Conservation (phyloP, 2,797 vertebrate genomes). For the Pelobates cultripes region DNA sequence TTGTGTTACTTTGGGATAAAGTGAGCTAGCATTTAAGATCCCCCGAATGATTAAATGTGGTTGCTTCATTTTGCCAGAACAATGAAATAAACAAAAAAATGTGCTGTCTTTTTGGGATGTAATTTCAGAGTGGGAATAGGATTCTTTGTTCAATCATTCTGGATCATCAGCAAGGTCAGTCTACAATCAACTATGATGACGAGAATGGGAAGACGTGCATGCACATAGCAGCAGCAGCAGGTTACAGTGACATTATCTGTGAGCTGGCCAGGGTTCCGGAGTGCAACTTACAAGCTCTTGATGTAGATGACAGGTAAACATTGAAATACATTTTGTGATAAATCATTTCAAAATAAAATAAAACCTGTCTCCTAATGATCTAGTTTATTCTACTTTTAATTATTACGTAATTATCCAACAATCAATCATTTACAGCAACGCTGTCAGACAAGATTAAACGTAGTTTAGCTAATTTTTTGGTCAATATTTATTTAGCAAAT, state of each 20-base stretch:
- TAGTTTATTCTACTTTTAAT: too few relatives aligned
- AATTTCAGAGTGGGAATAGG: slow-evolving; percentile 80
- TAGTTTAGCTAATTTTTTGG: too few relatives aligned
- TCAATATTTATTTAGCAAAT: too few relatives aligned
- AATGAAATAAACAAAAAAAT: background rate
- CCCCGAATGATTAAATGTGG: too few relatives aligned
- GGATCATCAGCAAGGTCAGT: slow-evolving; percentile 78
- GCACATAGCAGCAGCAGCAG: slow-evolving; percentile 84
- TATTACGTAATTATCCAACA: too few relatives aligned
- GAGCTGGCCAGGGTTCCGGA: slow-evolving; percentile 81
- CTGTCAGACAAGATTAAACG: too few relatives aligned
- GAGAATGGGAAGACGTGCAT: slow-evolving; percentile 86
- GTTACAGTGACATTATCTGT: slow-evolving; percentile 83
- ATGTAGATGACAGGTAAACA: slow-evolving; percentile 84
- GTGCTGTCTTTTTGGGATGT: slow-evolving; percentile 33
- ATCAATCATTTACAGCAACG: too few relatives aligned
- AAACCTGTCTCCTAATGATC: too few relatives aligned
- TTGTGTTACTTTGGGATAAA: too few relatives aligned
- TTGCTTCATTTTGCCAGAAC: too few relatives aligned
- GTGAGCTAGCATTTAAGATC: too few relatives aligned
- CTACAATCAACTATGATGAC: slow-evolving; percentile 85
- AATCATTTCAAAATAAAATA: too few relatives aligned
- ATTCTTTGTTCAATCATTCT: slow-evolving; percentile 84
- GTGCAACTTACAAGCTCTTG: slow-evolving; percentile 86
- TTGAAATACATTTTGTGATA: background rate